Evolutionary conservation across 23 tunicate species (phyloP).

Genomic region (Halocynthia aurantium): DNA sequence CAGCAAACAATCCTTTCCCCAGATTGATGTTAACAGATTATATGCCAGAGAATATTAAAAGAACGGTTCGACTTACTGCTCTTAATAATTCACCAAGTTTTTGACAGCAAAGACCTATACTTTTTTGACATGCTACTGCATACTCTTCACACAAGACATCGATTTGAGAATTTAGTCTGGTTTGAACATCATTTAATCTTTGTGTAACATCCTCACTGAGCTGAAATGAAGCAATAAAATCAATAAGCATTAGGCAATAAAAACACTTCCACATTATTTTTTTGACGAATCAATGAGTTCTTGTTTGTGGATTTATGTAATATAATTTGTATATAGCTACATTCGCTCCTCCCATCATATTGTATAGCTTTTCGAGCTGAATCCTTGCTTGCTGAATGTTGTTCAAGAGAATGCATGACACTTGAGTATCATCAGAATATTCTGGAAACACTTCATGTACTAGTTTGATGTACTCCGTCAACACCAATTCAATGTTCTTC

Average conservation of each 20-base stretch:
- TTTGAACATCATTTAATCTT: conserved; percentile 47
- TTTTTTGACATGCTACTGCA: conserved; percentile 37
- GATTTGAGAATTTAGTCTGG: conserved; percentile 28
- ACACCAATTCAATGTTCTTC: conserved; percentile 52
- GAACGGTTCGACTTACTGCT: conserved; percentile 6
- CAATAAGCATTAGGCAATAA: too few relatives aligned
- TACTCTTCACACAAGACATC: conserved; percentile 48
- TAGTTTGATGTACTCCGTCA: conserved; percentile 41
- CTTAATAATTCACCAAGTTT: conserved; percentile 32
- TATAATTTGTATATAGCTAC: not conserved
- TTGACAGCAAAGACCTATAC: conserved; percentile 31
- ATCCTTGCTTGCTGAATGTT: conserved; percentile 88
- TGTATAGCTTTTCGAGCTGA: conserved; percentile 76
- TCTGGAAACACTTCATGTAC: conserved; percentile 46
- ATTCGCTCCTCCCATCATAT: conserved; percentile 88
- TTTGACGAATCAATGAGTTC: too few relatives aligned
- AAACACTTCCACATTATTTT: too few relatives aligned
- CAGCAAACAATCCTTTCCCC: too few relatives aligned
- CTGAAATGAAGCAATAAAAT: not conserved
- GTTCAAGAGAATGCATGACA: conserved; percentile 91
- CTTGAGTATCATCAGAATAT: conserved; percentile 26
- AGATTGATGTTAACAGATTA: too few relatives aligned
- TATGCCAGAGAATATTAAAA: too few relatives aligned
- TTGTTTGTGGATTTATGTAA: too few relatives aligned
- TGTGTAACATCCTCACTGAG: conserved; percentile 36